Conservation (phyloP, 2,797 vertebrate genomes). For the Acrossocheilus fasciatus region DNA sequence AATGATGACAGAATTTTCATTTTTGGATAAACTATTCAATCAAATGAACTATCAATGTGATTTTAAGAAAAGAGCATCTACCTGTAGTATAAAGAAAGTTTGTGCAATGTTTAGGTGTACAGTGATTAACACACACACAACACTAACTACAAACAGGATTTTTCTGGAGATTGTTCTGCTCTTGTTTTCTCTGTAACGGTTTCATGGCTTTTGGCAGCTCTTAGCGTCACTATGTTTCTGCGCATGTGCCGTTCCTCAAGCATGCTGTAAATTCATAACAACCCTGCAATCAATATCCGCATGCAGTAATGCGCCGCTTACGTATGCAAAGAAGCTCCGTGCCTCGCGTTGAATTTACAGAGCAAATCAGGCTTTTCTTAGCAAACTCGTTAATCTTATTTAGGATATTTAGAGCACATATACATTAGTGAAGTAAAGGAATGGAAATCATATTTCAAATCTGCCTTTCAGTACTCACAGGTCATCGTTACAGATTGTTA, state of each 20-base stretch:
- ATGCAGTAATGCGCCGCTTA: conserved; percentile 28
- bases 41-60: not conserved
- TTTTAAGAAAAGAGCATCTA: not conserved
- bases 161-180: not conserved
- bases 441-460: conserved; percentile 57
- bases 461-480: conserved; percentile 53
- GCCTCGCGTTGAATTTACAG: not conserved
- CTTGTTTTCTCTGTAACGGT: not conserved
- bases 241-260: not conserved
- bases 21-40: not conserved
- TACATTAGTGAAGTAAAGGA: conserved; percentile 45
- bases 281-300: not conserved
- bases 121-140: not conserved
- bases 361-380: conserved; percentile 9
- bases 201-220: not conserved
- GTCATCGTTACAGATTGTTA: conserved; percentile 57
- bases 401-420: conserved; percentile 35
- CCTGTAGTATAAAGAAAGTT: not conserved
- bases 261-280: not conserved
- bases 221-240: not conserved
- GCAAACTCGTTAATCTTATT: conserved; percentile 17
- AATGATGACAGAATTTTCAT: not conserved
- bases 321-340: not conserved
- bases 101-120: not conserved
- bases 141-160: not conserved